Evolutionary conservation across 2,888 invertebrate species (phyloP).

Genomic region (Diachrysia chrysitis): DNA sequence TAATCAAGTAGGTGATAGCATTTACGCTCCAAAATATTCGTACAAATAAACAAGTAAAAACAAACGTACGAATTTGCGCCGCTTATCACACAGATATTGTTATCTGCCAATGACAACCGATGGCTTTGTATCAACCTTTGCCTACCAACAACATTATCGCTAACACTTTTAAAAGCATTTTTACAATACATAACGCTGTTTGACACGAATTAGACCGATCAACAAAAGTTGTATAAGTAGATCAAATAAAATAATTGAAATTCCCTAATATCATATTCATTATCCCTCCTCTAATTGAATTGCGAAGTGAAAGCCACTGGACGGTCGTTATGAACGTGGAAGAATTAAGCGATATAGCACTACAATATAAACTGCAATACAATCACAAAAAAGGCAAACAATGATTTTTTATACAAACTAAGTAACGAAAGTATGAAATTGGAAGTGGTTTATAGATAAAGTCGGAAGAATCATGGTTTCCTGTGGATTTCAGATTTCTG

Average conservation of each 20-base stretch:
- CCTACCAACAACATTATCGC: constrained; percentile 32
- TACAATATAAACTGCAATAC: background rate
- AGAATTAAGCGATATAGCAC: background rate
- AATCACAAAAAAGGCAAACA: background rate
- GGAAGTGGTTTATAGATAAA: background rate
- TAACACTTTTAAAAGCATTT: background rate
- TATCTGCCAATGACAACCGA: constrained; percentile 44
- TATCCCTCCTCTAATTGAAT: background rate
- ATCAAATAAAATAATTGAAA: background rate
- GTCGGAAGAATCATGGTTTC: background rate
- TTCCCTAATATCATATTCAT: constrained; percentile 1
- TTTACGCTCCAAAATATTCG: constrained; percentile 26
- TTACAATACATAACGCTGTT: background rate
- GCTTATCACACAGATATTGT: constrained; percentile 39
- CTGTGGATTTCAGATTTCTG: background rate
- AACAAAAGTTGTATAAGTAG: background rate
- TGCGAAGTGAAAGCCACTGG: background rate
- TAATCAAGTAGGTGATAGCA: constrained; percentile 23
- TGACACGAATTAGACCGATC: background rate
- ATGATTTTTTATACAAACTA: background rate
- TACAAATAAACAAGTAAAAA: constrained; percentile 37
- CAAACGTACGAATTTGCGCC: constrained; percentile 24
- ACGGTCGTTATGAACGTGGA: constrained; percentile 2
- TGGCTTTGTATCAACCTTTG: constrained; percentile 21
- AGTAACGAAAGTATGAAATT: background rate